phyloP scores from a whole-genome alignment of 2,113 vertebrate species.

The Cricetomys ansorgei region DNA sequence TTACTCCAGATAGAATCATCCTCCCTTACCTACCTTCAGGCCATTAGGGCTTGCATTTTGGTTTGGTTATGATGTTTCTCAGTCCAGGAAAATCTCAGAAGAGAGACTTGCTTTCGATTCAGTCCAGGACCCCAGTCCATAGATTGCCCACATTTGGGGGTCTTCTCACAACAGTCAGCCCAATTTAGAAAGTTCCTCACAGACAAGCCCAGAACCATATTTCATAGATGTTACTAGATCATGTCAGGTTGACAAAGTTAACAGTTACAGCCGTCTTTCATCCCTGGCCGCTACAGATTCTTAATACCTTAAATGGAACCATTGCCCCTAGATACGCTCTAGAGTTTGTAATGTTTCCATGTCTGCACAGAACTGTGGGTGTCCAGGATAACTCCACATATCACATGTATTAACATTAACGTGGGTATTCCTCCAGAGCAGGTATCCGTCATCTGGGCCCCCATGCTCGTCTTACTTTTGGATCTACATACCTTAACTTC shows the following conservation, averaged over 20 bases:
- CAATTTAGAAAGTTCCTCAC: neutral
- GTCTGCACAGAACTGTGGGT: neutral
- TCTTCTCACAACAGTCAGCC: neutral
- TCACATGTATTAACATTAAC: neutral
- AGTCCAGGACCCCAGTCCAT: neutral
- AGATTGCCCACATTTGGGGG: neutral
- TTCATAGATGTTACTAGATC: neutral
- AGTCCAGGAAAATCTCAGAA: neutral
- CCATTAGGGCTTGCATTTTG: neutral
- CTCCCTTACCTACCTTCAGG: neutral
- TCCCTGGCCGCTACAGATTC: neutral
- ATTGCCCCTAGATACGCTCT: neutral
- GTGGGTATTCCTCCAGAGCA: neutral
- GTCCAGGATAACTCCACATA: neutral
- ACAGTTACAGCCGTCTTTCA: neutral
- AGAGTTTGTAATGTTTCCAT: neutral
- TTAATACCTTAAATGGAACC: neutral
- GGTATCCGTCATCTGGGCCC: neutral
- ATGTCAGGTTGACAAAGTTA: neutral
- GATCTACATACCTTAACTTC: neutral
- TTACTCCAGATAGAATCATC: neutral
- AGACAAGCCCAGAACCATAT: neutral
- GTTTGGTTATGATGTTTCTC: neutral
- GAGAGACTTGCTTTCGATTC: neutral
- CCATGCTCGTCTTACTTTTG: neutral